Conservation (phyloP, 2,113 vertebrate genomes). For the Hystrix brachyura region DNA sequence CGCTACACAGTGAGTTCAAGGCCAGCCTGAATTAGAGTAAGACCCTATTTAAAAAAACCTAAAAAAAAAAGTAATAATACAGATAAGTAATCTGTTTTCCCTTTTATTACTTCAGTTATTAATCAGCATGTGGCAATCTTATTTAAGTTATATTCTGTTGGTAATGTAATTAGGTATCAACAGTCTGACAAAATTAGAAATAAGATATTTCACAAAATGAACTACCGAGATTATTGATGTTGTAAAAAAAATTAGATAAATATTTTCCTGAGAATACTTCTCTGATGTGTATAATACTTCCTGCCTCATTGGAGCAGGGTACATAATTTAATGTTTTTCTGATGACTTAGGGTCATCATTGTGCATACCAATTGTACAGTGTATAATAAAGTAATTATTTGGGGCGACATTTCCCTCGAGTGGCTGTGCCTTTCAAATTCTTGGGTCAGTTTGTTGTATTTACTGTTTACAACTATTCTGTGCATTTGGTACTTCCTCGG, state of each 20-base stretch:
- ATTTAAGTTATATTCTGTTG: not conserved
- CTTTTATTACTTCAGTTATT: not conserved
- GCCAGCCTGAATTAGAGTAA: too few species aligned
- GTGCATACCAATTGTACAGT: not conserved
- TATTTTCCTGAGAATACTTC: not conserved
- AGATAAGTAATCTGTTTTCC: not conserved
- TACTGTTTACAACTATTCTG: constrained; percentile 46
- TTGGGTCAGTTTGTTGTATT: constrained; percentile 11
- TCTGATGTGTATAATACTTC: not conserved
- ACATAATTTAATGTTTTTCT: not conserved
- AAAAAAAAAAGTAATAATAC: not conserved
- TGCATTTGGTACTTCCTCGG: constrained; percentile 10
- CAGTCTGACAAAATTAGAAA: not conserved
- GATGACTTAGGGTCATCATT: not conserved
- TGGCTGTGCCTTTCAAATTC: not conserved
- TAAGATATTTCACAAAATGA: not conserved
- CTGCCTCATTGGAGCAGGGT: not conserved
- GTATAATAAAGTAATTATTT: constrained; percentile 21
- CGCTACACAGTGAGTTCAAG: too few species aligned
- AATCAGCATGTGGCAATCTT: not conserved
- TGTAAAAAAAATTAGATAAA: not conserved
- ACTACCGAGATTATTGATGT: not conserved
- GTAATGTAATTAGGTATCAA: not conserved
- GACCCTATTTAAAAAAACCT: too few species aligned
- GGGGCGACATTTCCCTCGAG: not conserved